These are phyloP conservation scores for Dipodomys merriami DNA, from an alignment of 2,113 vertebrate species.

Conservation along the genomic window DNA sequence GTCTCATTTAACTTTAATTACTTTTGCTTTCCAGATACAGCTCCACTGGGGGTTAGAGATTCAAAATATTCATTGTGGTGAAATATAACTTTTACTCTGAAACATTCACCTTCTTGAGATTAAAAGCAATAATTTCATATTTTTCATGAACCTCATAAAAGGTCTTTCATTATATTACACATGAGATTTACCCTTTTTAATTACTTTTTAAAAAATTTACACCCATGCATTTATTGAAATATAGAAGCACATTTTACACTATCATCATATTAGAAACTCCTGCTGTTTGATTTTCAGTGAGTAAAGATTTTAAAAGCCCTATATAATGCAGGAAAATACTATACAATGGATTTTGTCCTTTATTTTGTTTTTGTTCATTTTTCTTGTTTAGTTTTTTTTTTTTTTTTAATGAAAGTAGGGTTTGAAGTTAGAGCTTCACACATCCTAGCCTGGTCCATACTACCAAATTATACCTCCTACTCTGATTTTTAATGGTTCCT, in stretches of 20 bases:
- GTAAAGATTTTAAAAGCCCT: background rate
- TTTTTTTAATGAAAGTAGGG: too few species aligned
- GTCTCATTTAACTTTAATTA: background rate
- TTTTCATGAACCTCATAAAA: background rate
- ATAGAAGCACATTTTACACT: background rate
- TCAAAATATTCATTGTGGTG: background rate
- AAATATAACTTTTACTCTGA: background rate
- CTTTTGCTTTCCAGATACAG: background rate
- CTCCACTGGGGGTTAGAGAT: fast-evolving
- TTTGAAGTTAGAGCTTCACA: too few species aligned
- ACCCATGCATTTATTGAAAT: background rate
- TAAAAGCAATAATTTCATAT: background rate
- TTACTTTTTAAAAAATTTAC: background rate
- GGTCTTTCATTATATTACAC: background rate
- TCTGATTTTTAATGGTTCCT: too few species aligned
- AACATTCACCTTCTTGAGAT: background rate
- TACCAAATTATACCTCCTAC: too few species aligned
- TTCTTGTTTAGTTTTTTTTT: too few species aligned
- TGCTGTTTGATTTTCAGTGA: background rate
- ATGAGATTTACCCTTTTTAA: too few species aligned
- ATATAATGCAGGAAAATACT: background rate
- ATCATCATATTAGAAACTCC: background rate
- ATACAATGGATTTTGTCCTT: background rate
- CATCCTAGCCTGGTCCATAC: too few species aligned
- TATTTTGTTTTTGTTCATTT: too few species aligned